Conservation (phyloP, 2,797 vertebrate genomes). For the Spondyliosoma cantharus region DNA sequence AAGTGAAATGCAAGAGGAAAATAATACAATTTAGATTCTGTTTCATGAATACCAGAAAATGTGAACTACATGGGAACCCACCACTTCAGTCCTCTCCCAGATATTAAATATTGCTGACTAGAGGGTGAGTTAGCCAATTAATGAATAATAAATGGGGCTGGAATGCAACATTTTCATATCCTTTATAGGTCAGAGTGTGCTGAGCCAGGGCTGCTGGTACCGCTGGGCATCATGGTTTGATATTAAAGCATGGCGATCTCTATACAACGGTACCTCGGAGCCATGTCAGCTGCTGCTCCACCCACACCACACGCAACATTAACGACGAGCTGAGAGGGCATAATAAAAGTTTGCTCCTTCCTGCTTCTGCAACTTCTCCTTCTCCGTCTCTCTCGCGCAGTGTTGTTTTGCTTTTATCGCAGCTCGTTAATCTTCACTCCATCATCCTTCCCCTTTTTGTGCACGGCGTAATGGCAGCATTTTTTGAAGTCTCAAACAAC, state of each 20-base stretch:
- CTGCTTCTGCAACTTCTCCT: slow-evolving; percentile 61
- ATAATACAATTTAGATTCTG: slow-evolving; percentile 70
- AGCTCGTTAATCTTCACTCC: slow-evolving; percentile 71
- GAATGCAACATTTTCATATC: slow-evolving; percentile 78
- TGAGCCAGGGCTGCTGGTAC: slow-evolving; percentile 68
- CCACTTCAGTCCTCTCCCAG: slow-evolving; percentile 56
- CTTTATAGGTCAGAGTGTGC: slow-evolving; percentile 79
- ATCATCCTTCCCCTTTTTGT: slow-evolving; percentile 63
- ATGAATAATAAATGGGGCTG: slow-evolving; percentile 83
- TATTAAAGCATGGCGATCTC: slow-evolving; percentile 74
- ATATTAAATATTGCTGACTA: slow-evolving; percentile 85
- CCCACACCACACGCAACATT: slow-evolving; percentile 70
- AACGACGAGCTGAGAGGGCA: slow-evolving; percentile 72
- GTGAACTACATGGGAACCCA: slow-evolving; percentile 60
- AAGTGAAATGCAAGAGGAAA: slow-evolving; percentile 58
- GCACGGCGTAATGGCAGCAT: slow-evolving; percentile 17
- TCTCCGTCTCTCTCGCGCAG: slow-evolving; percentile 27
- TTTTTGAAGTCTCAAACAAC: slow-evolving; percentile 68
- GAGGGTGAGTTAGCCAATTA: slow-evolving; percentile 79
- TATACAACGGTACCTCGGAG: slow-evolving; percentile 71
- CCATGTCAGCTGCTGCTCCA: slow-evolving; percentile 71
- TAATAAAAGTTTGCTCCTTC: slow-evolving; percentile 71
- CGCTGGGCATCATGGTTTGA: slow-evolving; percentile 73
- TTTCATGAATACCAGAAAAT: slow-evolving; percentile 73
- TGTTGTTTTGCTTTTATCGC: slow-evolving; percentile 66